Conservation (phyloP, 2,797 vertebrate species). For the Anguilla pacifica region DNA sequence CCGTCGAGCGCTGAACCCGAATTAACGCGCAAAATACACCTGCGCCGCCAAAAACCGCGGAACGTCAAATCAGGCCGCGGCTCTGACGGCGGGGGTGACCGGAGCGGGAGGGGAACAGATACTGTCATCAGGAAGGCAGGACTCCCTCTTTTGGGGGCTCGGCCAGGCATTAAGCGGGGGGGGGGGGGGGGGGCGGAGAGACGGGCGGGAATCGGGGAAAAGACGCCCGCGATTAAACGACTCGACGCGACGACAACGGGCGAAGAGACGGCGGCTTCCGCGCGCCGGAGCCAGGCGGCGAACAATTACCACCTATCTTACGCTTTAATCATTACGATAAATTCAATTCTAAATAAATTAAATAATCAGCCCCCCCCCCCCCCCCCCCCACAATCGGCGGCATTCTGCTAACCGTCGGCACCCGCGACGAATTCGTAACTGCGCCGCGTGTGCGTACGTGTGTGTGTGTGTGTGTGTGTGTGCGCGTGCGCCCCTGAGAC, state of each 20-base stretch:
- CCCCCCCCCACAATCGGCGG: neutral
- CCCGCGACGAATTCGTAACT: neutral
- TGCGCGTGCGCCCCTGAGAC: neutral
- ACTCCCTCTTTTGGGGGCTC: neutral
- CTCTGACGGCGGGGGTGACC: neutral
- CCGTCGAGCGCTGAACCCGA: conserved; percentile 27
- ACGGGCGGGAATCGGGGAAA: neutral
- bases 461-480: conserved; percentile 20
- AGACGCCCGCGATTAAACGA: conserved; percentile 5
- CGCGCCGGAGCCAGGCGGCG: neutral
- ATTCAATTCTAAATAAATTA: conserved; percentile 9
- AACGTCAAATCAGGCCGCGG: neutral
- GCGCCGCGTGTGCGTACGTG: neutral
- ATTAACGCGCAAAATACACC: conserved; percentile 26
- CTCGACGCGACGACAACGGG: neutral
- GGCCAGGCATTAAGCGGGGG: neutral
- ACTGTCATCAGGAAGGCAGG: neutral
- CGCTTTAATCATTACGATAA: conserved; percentile 16
- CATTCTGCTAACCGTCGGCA: neutral
- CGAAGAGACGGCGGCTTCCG: neutral
- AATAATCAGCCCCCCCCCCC: neutral
- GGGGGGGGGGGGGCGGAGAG: neutral
- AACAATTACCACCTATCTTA: conserved; percentile 14
- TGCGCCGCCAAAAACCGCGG: neutral
- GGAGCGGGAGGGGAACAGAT: neutral